phyloP scores from a whole-genome alignment of 2,113 vertebrate genomes.

The Calyptommatus sinebrachiatus region DNA sequence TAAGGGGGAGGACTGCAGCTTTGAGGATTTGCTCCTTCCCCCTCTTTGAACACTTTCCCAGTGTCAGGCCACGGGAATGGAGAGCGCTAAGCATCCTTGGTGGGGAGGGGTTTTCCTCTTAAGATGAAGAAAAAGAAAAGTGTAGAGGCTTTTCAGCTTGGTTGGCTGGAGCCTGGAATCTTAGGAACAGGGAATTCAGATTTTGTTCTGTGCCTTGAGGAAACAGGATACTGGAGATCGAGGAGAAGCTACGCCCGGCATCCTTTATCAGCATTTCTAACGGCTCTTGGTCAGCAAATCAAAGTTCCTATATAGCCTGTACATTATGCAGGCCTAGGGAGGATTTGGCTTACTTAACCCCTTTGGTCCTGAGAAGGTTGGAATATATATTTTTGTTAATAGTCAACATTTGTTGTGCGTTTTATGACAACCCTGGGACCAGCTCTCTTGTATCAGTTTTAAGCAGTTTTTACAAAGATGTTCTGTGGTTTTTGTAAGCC shows the following conservation, averaged over 20 bases:
- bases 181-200: not conserved
- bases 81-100: not conserved
- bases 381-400: slow-evolving; percentile 27
- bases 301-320: not conserved
- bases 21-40: not conserved
- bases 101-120: slow-evolving; percentile 20
- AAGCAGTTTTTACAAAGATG: slow-evolving; percentile 56
- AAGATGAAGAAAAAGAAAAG: not conserved
- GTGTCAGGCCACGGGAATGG: slow-evolving; percentile 47
- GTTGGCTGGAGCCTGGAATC: not conserved
- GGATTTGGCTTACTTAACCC: not conserved
- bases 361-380: slow-evolving; percentile 9
- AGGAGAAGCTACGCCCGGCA: slow-evolving; percentile 2
- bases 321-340: not conserved
- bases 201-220: not conserved
- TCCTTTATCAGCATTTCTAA: slow-evolving; percentile 15
- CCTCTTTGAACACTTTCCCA: slow-evolving; percentile 16
- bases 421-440: slow-evolving; percentile 43
- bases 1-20: slow-evolving; percentile 50
- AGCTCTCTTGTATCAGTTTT: slow-evolving; percentile 48
- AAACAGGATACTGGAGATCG: not conserved
- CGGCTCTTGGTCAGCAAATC: not conserved
- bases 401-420: not conserved
- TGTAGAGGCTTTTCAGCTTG: slow-evolving; percentile 3
- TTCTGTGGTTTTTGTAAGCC: slow-evolving; percentile 59